phyloP scores from a whole-genome alignment of 2,888 invertebrate genomes.

The Lordiphosa fenestrarum region DNA sequence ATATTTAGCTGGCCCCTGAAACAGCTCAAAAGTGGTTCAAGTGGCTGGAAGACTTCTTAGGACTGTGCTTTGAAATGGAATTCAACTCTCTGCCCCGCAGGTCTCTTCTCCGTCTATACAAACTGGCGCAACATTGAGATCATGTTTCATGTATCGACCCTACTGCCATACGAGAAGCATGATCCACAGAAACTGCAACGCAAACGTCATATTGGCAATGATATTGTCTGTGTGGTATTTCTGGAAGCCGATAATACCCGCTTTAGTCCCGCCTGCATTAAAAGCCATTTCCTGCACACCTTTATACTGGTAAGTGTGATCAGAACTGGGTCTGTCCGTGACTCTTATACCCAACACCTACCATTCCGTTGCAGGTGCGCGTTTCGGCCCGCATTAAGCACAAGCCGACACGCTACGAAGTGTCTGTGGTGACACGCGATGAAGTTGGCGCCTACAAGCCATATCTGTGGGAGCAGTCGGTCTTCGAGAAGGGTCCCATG shows the following conservation, averaged over 20 bases:
- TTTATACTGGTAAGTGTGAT: slow-evolving; percentile 86
- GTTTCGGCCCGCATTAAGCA: slow-evolving; percentile 93
- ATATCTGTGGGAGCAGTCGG: slow-evolving; percentile 96
- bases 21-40: too few species aligned
- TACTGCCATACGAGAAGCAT: slow-evolving; percentile 94
- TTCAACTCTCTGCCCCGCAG: slow-evolving; percentile 74
- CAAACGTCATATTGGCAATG: slow-evolving; percentile 96
- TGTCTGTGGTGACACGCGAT: slow-evolving; percentile 95
- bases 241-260: slow-evolving; percentile 95
- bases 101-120: slow-evolving; percentile 94
- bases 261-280: slow-evolving; percentile 96
- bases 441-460: slow-evolving; percentile 98
- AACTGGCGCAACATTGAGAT: slow-evolving; percentile 97
- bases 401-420: slow-evolving; percentile 93
- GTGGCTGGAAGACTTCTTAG: too few species aligned
- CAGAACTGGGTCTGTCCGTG: not conserved
- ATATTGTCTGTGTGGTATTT: slow-evolving; percentile 96
- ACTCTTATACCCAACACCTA: not conserved
- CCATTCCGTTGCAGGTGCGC: slow-evolving; percentile 83
- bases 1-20: too few species aligned
- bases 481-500: slow-evolving; percentile 96
- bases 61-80: too few species aligned
- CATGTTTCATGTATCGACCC: slow-evolving; percentile 96
- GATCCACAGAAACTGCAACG: slow-evolving; percentile 96
- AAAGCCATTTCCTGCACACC: slow-evolving; percentile 96